These are phyloP conservation scores for Nannoperca obscura DNA, from an alignment of 2,797 vertebrate genomes.

Conservation along the genomic window DNA sequence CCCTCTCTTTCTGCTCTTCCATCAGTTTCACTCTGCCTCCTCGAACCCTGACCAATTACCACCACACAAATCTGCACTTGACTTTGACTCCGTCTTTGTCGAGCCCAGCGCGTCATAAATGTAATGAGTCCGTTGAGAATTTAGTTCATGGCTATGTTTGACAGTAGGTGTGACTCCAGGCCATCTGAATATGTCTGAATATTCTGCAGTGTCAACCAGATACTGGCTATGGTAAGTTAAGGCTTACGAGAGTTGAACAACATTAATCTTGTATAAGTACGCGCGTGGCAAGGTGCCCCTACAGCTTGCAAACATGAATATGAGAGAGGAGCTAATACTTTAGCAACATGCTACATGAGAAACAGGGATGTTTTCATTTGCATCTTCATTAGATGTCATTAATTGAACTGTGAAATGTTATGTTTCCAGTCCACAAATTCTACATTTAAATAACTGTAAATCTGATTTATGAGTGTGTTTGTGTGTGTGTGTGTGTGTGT, in stretches of 20 bases:
- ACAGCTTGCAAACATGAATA: neutral
- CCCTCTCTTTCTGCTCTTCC: neutral
- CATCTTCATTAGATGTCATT: neutral
- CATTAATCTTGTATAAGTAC: slow-evolving; percentile 32
- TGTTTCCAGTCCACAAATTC: neutral
- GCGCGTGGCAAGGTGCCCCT: neutral
- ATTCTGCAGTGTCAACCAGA: neutral
- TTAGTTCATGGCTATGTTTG: neutral
- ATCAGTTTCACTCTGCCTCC: neutral
- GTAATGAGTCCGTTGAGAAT: neutral
- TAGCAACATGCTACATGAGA: neutral
- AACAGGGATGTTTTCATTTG: neutral
- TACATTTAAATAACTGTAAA: neutral
- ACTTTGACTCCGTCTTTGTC: neutral
- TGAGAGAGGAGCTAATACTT: slow-evolving; percentile 6
- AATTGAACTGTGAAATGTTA: neutral
- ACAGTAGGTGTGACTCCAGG: neutral
- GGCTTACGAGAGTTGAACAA: neutral
- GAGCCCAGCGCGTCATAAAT: neutral
- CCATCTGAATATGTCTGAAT: neutral
- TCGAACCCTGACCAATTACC: neutral
- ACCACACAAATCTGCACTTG: neutral
- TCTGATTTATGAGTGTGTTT: too few species aligned
- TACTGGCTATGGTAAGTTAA: neutral
- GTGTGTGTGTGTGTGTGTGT: too few species aligned